These are phyloP conservation scores for Gallinago stenura DNA, from an alignment of 2,797 vertebrate genomes.

Conservation along the genomic window DNA sequence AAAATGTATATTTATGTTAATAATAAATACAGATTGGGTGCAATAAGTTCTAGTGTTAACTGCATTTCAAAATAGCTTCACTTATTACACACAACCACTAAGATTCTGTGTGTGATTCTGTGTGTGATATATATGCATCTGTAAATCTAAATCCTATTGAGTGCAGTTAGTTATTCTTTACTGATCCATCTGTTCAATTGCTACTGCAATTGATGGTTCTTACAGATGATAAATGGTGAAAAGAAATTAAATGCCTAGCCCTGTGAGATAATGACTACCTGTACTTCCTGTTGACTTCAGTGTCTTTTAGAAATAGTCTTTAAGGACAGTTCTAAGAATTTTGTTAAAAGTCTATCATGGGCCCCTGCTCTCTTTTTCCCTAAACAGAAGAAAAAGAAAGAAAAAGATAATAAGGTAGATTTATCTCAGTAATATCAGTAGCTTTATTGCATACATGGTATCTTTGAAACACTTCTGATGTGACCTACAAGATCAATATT, in stretches of 20 bases:
- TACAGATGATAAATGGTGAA: neutral
- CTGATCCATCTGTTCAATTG: neutral
- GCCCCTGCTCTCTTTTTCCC: neutral
- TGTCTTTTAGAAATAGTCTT: neutral
- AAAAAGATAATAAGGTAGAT: neutral
- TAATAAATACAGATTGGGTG: neutral
- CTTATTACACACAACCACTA: neutral
- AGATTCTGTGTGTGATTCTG: no score
- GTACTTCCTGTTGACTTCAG: neutral
- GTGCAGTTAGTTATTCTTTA: neutral
- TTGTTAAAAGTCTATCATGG: neutral
- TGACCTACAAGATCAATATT: neutral
- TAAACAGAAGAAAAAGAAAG: neutral
- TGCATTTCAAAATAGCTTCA: slow-evolving; percentile 19
- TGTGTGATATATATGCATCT: neutral
- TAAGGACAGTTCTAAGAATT: neutral
- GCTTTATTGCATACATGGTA: neutral
- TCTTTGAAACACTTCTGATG: neutral
- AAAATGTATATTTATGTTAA: neutral
- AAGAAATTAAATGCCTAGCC: neutral
- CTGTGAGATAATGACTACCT: neutral
- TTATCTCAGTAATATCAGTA: neutral
- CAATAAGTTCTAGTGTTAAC: neutral
- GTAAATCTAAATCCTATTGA: neutral
- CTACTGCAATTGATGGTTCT: neutral